These are phyloP conservation scores for Cynodonichthys magdalenae DNA, from an alignment of 2,797 vertebrate genomes.

Conservation along the genomic window DNA sequence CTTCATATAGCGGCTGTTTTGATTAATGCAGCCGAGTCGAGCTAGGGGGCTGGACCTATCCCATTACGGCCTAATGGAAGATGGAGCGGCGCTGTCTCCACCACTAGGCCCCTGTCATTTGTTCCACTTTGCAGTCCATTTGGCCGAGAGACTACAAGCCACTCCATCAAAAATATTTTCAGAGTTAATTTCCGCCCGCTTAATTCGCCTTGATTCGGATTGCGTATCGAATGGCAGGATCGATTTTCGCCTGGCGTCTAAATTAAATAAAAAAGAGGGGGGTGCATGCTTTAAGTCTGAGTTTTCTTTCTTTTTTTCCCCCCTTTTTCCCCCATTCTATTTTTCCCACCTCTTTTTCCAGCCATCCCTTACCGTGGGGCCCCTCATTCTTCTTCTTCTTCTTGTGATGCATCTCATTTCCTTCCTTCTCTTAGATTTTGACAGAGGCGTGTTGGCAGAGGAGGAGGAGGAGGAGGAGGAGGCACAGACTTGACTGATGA, in stretches of 20 bases:
- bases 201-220: constrained; percentile 96
- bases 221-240: constrained; percentile 96
- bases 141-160: constrained; percentile 94
- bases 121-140: constrained; percentile 99
- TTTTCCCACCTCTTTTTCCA: constrained; percentile 74
- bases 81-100: constrained; percentile 97
- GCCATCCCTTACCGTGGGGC: constrained; percentile 77
- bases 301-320: constrained; percentile 84
- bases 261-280: constrained; percentile 91
- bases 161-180: constrained; percentile 98
- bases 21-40: constrained; percentile 94
- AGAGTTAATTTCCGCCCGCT: constrained; percentile 96
- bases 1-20: constrained; percentile 96
- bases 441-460: constrained; percentile 74
- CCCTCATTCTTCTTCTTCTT: constrained; percentile 80
- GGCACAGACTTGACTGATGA: constrained; percentile 68
- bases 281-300: constrained; percentile 84
- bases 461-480: constrained; percentile 42
- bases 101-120: constrained; percentile 97
- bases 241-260: constrained; percentile 95
- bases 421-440: constrained; percentile 76
- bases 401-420: constrained; percentile 82
- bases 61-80: constrained; percentile 98
- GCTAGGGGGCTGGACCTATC: constrained; percentile 94
- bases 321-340: constrained; percentile 70